phyloP scores from a whole-genome alignment of 2,113 vertebrate species.

The Etheostoma spectabile region DNA sequence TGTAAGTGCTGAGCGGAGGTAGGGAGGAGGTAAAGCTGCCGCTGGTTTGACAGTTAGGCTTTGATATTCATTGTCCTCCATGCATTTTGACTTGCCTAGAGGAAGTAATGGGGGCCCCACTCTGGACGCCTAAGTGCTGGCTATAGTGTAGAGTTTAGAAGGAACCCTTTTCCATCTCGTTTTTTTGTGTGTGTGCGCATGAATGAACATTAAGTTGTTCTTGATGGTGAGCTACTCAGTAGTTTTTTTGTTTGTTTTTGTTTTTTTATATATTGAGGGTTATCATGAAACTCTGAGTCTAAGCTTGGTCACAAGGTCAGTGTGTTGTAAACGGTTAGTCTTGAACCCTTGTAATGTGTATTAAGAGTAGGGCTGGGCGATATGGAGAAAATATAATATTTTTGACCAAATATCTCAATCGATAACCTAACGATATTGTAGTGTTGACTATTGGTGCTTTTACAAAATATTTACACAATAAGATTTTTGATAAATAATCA shows the following conservation, averaged over 20 bases:
- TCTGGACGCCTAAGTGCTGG: too few species aligned
- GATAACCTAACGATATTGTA: too few species aligned
- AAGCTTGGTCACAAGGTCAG: neutral
- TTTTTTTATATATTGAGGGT: too few species aligned
- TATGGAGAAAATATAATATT: too few species aligned
- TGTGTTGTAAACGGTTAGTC: neutral
- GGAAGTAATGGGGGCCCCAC: neutral
- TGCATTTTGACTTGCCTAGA: conserved; percentile 1
- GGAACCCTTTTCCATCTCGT: too few species aligned
- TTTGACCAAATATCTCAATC: too few species aligned
- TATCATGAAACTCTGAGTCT: neutral
- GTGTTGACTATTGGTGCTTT: too few species aligned
- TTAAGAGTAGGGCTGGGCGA: neutral
- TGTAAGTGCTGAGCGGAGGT: conserved; percentile 57
- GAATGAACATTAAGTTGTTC: neutral
- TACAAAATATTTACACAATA: too few species aligned
- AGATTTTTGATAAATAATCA: too few species aligned
- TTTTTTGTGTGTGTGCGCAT: too few species aligned
- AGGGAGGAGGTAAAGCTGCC: conserved; percentile 22
- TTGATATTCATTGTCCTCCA: conserved; percentile 15
- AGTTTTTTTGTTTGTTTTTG: too few species aligned
- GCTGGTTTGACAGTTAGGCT: conserved; percentile 20
- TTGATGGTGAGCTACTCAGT: neutral
- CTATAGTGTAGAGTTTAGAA: too few species aligned
- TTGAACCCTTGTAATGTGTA: neutral